phyloP scores from a whole-genome alignment of 2,113 vertebrate genomes.

The Pitta sordida region DNA sequence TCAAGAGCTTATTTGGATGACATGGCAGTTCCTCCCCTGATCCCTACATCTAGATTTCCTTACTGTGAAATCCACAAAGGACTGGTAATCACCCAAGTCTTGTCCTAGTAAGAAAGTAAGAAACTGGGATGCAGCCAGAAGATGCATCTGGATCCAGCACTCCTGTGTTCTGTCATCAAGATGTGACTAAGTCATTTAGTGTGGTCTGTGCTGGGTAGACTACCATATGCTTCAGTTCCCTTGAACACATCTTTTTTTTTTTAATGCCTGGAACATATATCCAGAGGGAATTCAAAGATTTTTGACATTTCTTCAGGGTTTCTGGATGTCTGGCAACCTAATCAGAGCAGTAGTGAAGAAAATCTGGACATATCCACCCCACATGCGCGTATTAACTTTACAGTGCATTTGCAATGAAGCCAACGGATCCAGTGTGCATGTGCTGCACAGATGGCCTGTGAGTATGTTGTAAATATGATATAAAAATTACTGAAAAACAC shows the following conservation, averaged over 20 bases:
- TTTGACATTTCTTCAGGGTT: conserved; percentile 63
- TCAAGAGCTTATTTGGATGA: not conserved
- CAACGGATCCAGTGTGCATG: not conserved
- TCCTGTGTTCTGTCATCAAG: conserved; percentile 34
- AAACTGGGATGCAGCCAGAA: conserved; percentile 32
- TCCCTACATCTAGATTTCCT: not conserved
- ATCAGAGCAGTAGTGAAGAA: conserved; percentile 59
- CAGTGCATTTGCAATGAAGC: conserved; percentile 60
- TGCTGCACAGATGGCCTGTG: conserved; percentile 56
- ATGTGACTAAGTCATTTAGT: conserved; percentile 53
- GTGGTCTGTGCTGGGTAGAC: conserved; percentile 16
- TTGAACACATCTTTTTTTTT: conserved; percentile 10
- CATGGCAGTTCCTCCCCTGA: not conserved
- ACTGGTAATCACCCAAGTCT: not conserved
- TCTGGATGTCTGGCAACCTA: conserved; percentile 64
- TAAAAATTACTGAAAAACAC: conserved; percentile 57
- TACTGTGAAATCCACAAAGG: not conserved
- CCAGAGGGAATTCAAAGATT: conserved; percentile 56
- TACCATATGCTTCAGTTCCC: conserved; percentile 49
- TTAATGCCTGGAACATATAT: conserved; percentile 35
- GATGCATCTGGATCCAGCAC: conserved; percentile 31
- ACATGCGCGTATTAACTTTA: conserved; percentile 28
- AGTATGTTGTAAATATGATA: conserved; percentile 48
- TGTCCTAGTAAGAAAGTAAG: not conserved
- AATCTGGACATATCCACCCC: conserved; percentile 62